Percentiles rank a stretch among this genome's conserved stretches.
Evolutionary conservation across 92 coral and sea anemone genomes (phyloP).

Genomic region (Hydrozoanthus gracilis): DNA sequence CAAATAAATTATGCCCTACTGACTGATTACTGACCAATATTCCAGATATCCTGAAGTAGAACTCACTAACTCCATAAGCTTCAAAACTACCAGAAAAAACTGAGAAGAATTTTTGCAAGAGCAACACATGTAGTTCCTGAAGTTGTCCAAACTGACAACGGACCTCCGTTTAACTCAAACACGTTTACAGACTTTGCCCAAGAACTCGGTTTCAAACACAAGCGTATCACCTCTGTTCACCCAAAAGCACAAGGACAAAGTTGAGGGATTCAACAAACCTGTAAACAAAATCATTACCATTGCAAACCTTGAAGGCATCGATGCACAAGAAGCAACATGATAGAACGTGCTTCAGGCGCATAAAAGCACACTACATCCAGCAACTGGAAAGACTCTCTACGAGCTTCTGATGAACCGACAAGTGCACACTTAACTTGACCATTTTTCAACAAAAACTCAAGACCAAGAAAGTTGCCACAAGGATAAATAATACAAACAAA

Average conservation of each 20-base stretch:
- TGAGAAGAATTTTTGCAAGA: constrained; percentile 41
- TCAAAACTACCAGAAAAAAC: no score
- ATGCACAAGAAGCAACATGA: constrained; percentile 52
- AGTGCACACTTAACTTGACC: constrained; percentile 17
- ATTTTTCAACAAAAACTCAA: no score
- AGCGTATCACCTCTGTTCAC: constrained; percentile 49
- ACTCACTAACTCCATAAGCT: no score
- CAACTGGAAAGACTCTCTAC: constrained; percentile 54
- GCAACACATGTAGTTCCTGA: constrained; percentile 55
- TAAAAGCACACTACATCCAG: constrained; percentile 64
- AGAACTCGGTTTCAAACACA: constrained; percentile 51
- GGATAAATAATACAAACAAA: not conserved
- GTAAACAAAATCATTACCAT: constrained; percentile 52
- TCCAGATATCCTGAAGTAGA: no score
- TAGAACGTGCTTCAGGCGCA: constrained; percentile 72
- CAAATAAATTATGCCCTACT: no score
- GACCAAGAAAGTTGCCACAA: no score
- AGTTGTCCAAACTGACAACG: constrained; percentile 54
- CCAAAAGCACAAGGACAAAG: constrained; percentile 69
- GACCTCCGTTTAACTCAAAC: constrained; percentile 63
- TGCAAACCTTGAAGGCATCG: constrained; percentile 35
- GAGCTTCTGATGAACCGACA: constrained; percentile 59
- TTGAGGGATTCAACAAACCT: constrained; percentile 57
- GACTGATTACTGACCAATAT: no score
- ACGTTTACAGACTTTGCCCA: constrained; percentile 55